Conservation (phyloP, 2,113 vertebrate species). For the Boleophthalmus pectinirostris region DNA sequence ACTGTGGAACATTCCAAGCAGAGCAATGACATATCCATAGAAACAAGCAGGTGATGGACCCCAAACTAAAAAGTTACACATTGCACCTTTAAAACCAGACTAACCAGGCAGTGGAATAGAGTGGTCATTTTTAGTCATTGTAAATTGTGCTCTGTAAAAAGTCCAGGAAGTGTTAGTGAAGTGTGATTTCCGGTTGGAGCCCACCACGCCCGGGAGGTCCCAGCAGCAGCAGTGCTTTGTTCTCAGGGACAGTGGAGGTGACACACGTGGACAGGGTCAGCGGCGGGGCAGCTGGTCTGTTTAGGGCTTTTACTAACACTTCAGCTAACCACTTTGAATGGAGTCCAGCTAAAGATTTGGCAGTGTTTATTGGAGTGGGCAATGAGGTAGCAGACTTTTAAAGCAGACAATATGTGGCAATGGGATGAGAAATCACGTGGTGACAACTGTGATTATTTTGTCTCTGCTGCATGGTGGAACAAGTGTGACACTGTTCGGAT, state of each 20-base stretch:
- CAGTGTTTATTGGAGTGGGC: background rate
- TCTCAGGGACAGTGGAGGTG: conserved; percentile 3
- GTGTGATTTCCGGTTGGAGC: background rate
- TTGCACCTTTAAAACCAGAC: background rate
- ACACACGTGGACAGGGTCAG: conserved; percentile 1
- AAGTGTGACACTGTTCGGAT: too few relatives aligned
- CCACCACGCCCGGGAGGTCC: background rate
- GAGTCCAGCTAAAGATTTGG: background rate
- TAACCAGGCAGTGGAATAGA: background rate
- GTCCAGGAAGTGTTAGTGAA: background rate
- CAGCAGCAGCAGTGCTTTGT: background rate
- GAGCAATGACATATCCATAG: too few relatives aligned
- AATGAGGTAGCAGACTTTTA: background rate
- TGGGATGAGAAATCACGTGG: background rate
- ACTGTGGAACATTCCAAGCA: too few relatives aligned
- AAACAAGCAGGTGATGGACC: too few relatives aligned
- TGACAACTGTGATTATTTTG: too few relatives aligned
- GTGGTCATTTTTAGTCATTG: background rate
- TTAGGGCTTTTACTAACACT: background rate
- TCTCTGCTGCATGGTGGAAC: too few relatives aligned
- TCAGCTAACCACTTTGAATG: background rate
- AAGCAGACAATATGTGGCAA: background rate
- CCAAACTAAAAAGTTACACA: too few relatives aligned
- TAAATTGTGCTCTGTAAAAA: background rate
- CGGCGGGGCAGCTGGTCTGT: background rate